phyloP scores from a whole-genome alignment of 2,113 vertebrate species.

The Coryphaenoides rupestris region DNA sequence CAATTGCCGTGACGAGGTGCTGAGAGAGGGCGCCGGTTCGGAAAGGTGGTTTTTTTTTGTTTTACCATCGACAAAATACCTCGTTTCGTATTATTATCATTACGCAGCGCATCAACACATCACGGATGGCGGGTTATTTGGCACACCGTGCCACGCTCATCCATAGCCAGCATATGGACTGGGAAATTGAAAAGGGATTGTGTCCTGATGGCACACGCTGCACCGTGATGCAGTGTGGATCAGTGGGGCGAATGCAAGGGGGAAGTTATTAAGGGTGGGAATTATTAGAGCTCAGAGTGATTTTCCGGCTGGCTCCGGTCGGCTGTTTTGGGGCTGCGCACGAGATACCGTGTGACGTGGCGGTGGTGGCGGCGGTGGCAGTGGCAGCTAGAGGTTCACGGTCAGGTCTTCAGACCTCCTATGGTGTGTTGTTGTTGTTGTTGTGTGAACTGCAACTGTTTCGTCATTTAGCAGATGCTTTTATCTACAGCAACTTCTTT shows the following conservation, averaged over 20 bases:
- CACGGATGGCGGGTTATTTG: constrained; percentile 40
- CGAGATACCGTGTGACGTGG: too few relatives aligned
- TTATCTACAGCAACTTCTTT: too few relatives aligned
- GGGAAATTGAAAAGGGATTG: constrained; percentile 37
- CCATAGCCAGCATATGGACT: constrained; percentile 37
- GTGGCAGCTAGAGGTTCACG: too few relatives aligned
- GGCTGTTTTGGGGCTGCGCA: constrained; percentile 16
- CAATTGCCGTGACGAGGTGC: constrained; percentile 51
- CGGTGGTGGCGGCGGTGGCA: too few relatives aligned
- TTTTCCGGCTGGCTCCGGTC: constrained; percentile 28
- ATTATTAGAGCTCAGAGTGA: constrained; percentile 21
- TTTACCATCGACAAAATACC: constrained; percentile 65
- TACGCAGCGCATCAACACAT: constrained; percentile 53
- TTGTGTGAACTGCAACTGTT: too few relatives aligned
- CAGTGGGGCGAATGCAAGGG: constrained; percentile 28
- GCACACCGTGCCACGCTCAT: constrained; percentile 34
- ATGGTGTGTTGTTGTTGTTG: too few relatives aligned
- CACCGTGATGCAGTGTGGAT: constrained; percentile 16
- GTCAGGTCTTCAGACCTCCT: too few relatives aligned
- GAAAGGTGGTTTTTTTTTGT: constrained; percentile 39
- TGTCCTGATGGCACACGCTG: constrained; percentile 9
- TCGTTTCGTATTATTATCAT: constrained; percentile 59
- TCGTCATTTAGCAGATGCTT: too few relatives aligned
- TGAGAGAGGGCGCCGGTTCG: constrained; percentile 42
- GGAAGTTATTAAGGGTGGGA: constrained; percentile 29